Evolutionary conservation across 2,797 vertebrate species (phyloP), one percentile per base, ranked within the genome.

Genomic region (Otus scops): DNA sequence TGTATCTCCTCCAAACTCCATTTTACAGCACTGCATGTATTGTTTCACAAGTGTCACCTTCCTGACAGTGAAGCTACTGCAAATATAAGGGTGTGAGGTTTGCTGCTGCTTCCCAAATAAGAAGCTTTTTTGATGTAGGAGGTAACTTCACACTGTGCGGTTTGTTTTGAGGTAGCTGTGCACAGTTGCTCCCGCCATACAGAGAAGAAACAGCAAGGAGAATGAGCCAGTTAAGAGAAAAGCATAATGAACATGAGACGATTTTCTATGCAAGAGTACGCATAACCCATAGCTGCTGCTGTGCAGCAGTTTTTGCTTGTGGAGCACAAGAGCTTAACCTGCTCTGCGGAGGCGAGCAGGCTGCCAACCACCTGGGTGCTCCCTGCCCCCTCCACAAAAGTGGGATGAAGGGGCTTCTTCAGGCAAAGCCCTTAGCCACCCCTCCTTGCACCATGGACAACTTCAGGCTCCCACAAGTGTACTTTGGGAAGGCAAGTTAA

Each of bases 111-210:
- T 75, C 74, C 43, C 50, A 34, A 16, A 54, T 7, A 57, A 68
- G 65, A 60, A 53, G 30, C 19, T 78, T 68, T 68, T 68, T 54
- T 91, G 84, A 57, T n/a, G 43, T 16, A 79, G 54, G 57, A 56
- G 10, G 36, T 53, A 78, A 54, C 34, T 92, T 84, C n/a, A 41
- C 11, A 28, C 4, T 13, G 41, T 0, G 0, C 10, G 12, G n/a
- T 92, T 86, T 71, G 38, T 74, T 84, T 71, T 57, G 57, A 59
- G 78, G 61, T 36, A 90, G 64, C 39, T 64, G 23, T 34, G 28
- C 28, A 41, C 30, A 23, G 32, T 75, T 61, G 61, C 47, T 93
- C 27, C 56, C 41, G 9, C 50, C 43, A 50, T 38, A 69, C 9
- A 30, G 27, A 61, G 53, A 75, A 78, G 38, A 93, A 90, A 50